Base-by-base conservation (phyloP, 1,140 invertebrate genomes). In the Panulirus ornatus region DNA sequence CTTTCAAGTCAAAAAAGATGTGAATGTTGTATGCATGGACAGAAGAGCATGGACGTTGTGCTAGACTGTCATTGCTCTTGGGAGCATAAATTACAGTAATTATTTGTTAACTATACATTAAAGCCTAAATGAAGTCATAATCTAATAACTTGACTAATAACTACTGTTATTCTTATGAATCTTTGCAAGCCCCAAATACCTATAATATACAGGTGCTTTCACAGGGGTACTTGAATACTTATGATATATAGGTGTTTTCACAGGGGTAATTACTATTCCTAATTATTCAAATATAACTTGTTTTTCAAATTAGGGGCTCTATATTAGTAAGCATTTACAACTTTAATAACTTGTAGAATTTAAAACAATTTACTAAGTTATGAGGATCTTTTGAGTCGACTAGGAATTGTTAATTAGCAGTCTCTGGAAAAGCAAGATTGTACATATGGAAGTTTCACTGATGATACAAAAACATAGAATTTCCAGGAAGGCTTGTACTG, bases 71-170 rank as follows among this genome's bases (percentile, higher is more conserved):
- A 66, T n/a, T 66, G 22, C 6, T 66, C 58, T 58, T 58, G 58
- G 30, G 58, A 66, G 30, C 27, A 66, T 66, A 66, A 30, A 66
- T n/a, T n/a, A n/a, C 22, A 66, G 83, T 83, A 71, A 81, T 81
- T 47, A 40, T 82, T 75, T 78, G 73, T 78, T 78, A 87, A 88
- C 75, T 88, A 88, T 88, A 88, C 87, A 88, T 88, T 88, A 88
- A 88, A 88, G 87, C 87, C 78, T 88, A 88, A 79, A 71, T 58
- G 40, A 82, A 88, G 54, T 63, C 58, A 79, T 81, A 70, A 73
- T 54, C 51, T 38, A 76, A 36, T 34, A 88, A 36, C 54, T 54
- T 73, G 79, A 47, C 66, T 73, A 81, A 14, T 58, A 70, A 47
- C 63, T 82, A 88, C 36, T 44, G 87, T 82, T 88, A 82, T 58